Evolutionary conservation across 2,888 invertebrate genomes (phyloP).

Genomic region (Hypselothyrea guttata): DNA sequence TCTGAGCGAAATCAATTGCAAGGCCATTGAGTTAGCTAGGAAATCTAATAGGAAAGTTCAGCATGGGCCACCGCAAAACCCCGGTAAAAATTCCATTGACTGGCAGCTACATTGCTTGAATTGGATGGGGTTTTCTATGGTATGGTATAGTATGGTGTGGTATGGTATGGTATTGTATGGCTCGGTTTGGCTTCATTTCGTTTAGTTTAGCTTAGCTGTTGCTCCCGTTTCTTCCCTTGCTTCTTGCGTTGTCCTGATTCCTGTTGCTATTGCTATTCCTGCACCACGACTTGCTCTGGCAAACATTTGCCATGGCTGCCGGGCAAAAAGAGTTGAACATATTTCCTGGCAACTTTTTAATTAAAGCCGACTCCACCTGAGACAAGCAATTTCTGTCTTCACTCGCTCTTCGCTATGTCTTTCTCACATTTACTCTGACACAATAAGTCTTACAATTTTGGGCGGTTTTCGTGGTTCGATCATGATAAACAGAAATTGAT

Average conservation of each 20-base stretch:
- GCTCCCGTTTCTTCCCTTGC: neutral
- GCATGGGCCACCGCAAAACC: conserved; percentile 30
- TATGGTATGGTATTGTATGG: too few species aligned
- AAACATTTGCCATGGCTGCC: conserved; percentile 47
- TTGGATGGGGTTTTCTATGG: conserved; percentile 1
- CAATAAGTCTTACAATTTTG: neutral
- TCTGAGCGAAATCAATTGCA: conserved; percentile 45
- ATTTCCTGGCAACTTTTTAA: conserved; percentile 73
- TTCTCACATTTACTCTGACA: neutral
- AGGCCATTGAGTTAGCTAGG: conserved; percentile 33
- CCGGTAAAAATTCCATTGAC: conserved; percentile 59
- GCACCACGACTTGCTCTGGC: conserved; percentile 10
- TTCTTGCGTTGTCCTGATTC: neutral
- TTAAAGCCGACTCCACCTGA: conserved; percentile 58
- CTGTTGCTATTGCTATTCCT: neutral
- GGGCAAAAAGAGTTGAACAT: conserved; percentile 60
- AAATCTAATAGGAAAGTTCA: conserved; percentile 52
- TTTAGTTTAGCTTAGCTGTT: conserved; percentile 1
- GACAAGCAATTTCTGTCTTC: conserved; percentile 20
- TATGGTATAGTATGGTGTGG: too few species aligned
- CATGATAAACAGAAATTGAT: too few species aligned
- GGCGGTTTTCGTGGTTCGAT: conserved; percentile 21
- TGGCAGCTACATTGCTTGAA: conserved; percentile 51
- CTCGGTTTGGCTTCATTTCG: conserved; percentile 2
- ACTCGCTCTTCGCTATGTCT: neutral